Evolutionary conservation across 2,797 vertebrate genomes (phyloP).

Genomic region (Setipinna tenuifilis): DNA sequence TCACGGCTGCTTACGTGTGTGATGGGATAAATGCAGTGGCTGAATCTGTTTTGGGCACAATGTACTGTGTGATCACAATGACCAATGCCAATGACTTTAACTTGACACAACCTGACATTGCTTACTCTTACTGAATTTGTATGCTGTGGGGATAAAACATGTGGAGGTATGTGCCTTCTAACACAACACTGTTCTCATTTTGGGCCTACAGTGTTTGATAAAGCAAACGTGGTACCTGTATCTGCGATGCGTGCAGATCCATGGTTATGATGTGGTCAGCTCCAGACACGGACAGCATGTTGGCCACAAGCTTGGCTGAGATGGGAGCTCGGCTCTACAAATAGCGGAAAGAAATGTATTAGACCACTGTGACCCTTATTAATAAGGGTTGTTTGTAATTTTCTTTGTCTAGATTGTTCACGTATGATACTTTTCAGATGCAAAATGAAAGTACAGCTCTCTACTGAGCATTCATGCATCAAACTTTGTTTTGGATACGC

Average conservation of each 20-base stretch:
- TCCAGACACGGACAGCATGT: conserved; percentile 86
- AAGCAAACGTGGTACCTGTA: neutral
- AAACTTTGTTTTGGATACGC: neutral
- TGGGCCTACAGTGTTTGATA: neutral
- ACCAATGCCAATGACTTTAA: too few species aligned
- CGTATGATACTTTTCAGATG: neutral
- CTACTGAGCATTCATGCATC: neutral
- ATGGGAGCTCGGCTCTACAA: conserved; percentile 84
- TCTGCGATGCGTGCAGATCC: conserved; percentile 10
- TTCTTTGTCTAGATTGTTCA: neutral
- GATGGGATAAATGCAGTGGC: too few species aligned
- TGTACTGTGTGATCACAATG: too few species aligned
- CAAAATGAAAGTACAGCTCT: neutral
- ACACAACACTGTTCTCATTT: neutral
- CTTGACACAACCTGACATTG: too few species aligned
- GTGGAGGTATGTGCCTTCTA: neutral
- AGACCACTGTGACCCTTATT: neutral
- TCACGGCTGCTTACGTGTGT: too few species aligned
- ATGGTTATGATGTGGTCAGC: conserved; percentile 72
- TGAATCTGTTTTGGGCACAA: too few species aligned
- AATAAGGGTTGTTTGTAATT: neutral
- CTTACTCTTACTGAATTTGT: neutral
- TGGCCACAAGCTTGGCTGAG: conserved; percentile 86
- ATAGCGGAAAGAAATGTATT: neutral
- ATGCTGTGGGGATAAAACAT: neutral